Percentiles rank a stretch among this genome's conserved stretches.
Evolutionary conservation across 2,797 vertebrate genomes (phyloP).

Genomic region (Notamacropus eugenii): DNA sequence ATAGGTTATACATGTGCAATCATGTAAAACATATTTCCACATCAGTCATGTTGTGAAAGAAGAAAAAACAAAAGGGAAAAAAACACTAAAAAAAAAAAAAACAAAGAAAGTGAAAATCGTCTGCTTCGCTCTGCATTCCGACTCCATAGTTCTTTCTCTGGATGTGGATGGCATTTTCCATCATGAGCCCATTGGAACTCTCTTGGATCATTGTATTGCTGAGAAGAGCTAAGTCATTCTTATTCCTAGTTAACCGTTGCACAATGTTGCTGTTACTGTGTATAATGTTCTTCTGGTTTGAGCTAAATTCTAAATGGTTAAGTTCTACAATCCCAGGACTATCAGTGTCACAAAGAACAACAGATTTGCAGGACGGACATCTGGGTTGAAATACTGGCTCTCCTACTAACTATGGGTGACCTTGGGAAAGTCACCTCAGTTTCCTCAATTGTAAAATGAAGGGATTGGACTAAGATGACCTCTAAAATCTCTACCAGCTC

Average conservation of each 20-base stretch:
- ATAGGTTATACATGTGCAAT: too few species aligned
- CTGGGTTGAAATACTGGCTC: neutral
- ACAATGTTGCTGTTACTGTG: neutral
- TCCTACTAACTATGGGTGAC: neutral
- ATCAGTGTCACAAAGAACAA: neutral
- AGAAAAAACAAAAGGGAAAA: neutral
- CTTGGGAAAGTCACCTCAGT: neutral
- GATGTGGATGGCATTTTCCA: neutral
- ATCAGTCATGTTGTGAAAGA: neutral
- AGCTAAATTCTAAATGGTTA: neutral
- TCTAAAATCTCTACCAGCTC: neutral
- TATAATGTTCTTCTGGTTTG: neutral
- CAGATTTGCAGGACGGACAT: neutral
- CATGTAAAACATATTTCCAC: neutral
- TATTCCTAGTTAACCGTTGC: neutral
- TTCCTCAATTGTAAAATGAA: neutral
- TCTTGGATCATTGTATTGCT: neutral
- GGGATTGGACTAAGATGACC: neutral
- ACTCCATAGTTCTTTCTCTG: neutral
- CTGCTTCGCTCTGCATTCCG: neutral
- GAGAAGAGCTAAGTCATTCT: neutral
- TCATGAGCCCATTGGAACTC: neutral
- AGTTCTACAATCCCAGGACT: neutral
- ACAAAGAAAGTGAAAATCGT: neutral
- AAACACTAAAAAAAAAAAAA: neutral